Evolutionary conservation across 2,888 invertebrate species (phyloP).

Genomic region (Serrognathus titanus): DNA sequence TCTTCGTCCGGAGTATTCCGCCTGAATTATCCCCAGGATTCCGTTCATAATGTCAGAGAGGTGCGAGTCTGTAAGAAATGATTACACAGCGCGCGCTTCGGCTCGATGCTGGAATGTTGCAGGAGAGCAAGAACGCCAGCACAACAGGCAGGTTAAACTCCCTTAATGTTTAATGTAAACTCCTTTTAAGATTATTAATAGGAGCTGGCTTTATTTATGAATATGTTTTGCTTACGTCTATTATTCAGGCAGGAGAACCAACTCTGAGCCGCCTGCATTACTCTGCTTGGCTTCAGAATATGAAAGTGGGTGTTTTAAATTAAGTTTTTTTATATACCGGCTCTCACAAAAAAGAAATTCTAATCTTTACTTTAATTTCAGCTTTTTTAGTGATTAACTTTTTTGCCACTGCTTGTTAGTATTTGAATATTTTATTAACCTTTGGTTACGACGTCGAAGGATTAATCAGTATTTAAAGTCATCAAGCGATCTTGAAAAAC

Average conservation of each 20-base stretch:
- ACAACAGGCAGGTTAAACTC: slow-evolving; percentile 9
- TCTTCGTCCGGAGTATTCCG: slow-evolving; percentile 32
- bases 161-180: slow-evolving; percentile 16
- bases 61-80: slow-evolving; percentile 33
- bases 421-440: no score
- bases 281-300: no score
- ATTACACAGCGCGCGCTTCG: slow-evolving; percentile 10
- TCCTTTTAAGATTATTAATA: slow-evolving; percentile 18
- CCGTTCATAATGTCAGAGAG: slow-evolving; percentile 31
- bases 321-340: no score
- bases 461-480: no score
- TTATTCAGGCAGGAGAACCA: neutral
- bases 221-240: slow-evolving; percentile 17
- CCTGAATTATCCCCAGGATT: slow-evolving; percentile 36
- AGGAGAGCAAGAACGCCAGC: slow-evolving; percentile 2
- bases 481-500: no score
- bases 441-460: no score
- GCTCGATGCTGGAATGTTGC: neutral
- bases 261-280: no score
- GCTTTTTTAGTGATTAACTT: no score
- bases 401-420: no score
- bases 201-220: slow-evolving; percentile 14
- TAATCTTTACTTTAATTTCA: no score
- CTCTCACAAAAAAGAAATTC: no score
- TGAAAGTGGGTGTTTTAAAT: no score